Base-by-base conservation (phyloP, 2,113 vertebrate species). In the Tapirus terrestris region DNA sequence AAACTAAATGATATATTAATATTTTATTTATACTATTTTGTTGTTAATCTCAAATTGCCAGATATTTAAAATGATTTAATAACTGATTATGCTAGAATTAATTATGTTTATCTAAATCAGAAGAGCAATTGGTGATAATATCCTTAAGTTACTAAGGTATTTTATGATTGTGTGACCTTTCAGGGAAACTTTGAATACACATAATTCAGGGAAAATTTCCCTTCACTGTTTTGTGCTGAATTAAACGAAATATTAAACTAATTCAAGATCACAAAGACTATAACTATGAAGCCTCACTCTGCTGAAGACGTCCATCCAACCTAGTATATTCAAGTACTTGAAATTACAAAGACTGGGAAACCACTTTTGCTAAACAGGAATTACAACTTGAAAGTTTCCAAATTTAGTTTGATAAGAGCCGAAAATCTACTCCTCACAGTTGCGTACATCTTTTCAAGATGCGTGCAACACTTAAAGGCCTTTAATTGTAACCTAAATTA, bases 11-110 rank as follows among this genome's bases (percentile, higher is more conserved):
- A 61, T 11, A 93, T 48, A 70, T 53, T 83, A 75, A 67, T 33
- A 86, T 56, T 90, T 89, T 51, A 70, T 94, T 89, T 86, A 51
- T 39, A 90, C 10, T 76, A 90, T 48, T 77, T 92, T 93, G 67
- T 56, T 48, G 48, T 92, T 61, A 68, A 67, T 29, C 39, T 92
- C n/a, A 60, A 83, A 83, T 43, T 87, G 63, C 43, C 73, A 79
- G 33, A 58, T 83, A 85, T 94, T 48, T 56, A 85, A 76, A 96
- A 43, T 51, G 51, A 77, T 63, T 56, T 89, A 81, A 82, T 63
- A 75, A 79, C 8, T 67, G 21, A 85, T n/a, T 87, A 90, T 76
- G 39, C 12, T 53, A 80, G 36, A 97, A 94, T 85, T 68, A 70
- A 82, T 89, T 83, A 33, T 75, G 16, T 43, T 65, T 51, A 83